Evolutionary conservation across 2,888 invertebrate species (phyloP), one percentile per base, ranked within the genome.

Genomic region (Notocelia uddmanniana): DNA sequence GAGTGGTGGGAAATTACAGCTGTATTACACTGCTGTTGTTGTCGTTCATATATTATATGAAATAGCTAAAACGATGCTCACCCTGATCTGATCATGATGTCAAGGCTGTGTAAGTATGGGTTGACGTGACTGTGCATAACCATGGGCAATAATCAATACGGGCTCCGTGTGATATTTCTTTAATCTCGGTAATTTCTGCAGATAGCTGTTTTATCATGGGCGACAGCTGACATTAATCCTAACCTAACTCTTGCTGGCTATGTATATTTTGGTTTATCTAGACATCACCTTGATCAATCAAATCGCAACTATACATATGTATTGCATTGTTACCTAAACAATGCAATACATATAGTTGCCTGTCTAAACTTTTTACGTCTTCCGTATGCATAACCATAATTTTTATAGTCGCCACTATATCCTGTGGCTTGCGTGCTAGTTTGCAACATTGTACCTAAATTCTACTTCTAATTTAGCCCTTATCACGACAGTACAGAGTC

Each of bases 371-470:
- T 62, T 55, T 34, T 31, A 19, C 15, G 37, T 31, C 63, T 59
- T 64, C 66, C 70, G 52, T 19, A 31, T 52, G 18, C 70, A 23
- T 52, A 45, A 45, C 70, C 59, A 66, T 52, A 58, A 50, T 31
- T 70, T 69, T 66, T 70, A 58, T 64, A 50, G 55, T 37, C 37
- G 18, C 58, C 59, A 58, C 64, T 52, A 70, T 58, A 64, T 70
- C 64, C 50, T 66, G 70, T 64, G 31, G 52, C 19, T 70, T 21
- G 64, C 70, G 70, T 66, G 66, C 64, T 58, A 68, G 23, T 58
- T 58, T 52, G 63, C 70, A 59, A 52, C 64, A 19, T 58, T 57
- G 34, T 68, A 48, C 41, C 34, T 10, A 23, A 50, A 10, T 57
- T 31, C 13, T 2, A 11, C 0, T 31, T 26, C 26, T 54, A 45